Percentiles rank a stretch among this genome's conserved stretches.
Evolutionary conservation across 2,797 vertebrate genomes (phyloP).

Genomic region (Benthosema pterotum): DNA sequence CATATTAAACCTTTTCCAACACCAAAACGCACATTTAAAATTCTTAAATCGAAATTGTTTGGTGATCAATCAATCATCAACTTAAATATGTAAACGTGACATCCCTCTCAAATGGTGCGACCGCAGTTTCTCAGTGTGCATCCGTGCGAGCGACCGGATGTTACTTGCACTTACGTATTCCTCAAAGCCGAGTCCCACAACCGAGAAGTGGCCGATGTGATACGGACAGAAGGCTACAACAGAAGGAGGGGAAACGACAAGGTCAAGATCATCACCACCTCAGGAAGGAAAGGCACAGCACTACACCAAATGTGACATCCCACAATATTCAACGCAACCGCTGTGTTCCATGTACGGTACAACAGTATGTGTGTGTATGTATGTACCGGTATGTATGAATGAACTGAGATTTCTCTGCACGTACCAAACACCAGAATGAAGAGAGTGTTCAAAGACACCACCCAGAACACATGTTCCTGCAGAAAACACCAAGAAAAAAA

Average conservation of each 20-base stretch:
- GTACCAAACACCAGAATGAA: constrained; percentile 98
- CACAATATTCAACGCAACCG: no score
- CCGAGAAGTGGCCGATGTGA: constrained; percentile 96
- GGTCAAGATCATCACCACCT: neutral
- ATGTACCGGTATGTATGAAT: neutral
- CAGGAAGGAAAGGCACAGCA: neutral
- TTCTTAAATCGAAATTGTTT: no score
- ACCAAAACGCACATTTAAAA: no score
- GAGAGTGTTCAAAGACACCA: constrained; percentile 96
- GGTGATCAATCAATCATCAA: no score
- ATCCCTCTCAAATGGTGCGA: constrained; percentile 28
- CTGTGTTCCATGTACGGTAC: neutral
- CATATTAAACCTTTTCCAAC: no score
- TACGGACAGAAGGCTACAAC: constrained; percentile 94
- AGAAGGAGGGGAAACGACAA: neutral
- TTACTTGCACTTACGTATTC: constrained; percentile 90
- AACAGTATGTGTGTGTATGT: neutral
- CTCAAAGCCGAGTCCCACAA: constrained; percentile 95
- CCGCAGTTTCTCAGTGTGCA: neutral
- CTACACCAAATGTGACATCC: neutral
- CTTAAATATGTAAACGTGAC: no score
- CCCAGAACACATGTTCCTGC: constrained; percentile 98
- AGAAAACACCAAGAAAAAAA: constrained; percentile 29
- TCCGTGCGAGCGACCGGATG: neutral
- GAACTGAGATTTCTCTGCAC: constrained; percentile 27